Evolutionary conservation across 2,797 vertebrate species (phyloP), one percentile per base, ranked within the genome.

Genomic region (Pristis pectinata): DNA sequence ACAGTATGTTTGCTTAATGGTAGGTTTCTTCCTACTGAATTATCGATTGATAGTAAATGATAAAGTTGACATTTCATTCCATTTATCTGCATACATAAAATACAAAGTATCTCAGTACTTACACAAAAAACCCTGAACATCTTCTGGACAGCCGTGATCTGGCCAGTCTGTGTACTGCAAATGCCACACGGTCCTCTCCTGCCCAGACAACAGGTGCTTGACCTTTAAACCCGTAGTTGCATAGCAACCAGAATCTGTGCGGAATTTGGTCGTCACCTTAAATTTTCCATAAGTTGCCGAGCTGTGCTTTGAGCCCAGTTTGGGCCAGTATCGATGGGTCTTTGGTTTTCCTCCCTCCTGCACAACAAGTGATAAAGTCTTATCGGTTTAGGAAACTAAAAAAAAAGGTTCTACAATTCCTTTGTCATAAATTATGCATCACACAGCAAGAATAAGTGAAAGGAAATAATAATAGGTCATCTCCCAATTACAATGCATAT

Each of bases 91-190:
- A 74, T 41, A 13, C n/a, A 34, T 4, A 87, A 61, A 17, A 59
- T 30, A 83, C 41, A 44, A 13, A 0, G 24, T 72, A 93, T 2
- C 1, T 0, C n/a, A 34, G 76, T 95, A 94, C 98, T 99, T 97
- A 99, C 99, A 98, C 94, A 99, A 97, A 96, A 99, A 99, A 94
- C 98, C 99, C 96, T 98, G 98, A 67, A 98, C 98, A 85, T 99
- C 98, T 96, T 99, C 98, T 0, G 99, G 99, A 95, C 98, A 99
- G 87, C 98, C 98, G 0, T 98, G 98, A 95, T 99, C 98, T 0
- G 99, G 99, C 99, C 99, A 99, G 97, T 99, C 99, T 0, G 99
- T 99, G 95, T 99, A 99, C 94, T 99, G 99, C 96, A 99, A 97
- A 96, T 99, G 99, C 99, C 99, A 99, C 89, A 99, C 98, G 0